phyloP scores from a whole-genome alignment of 2,797 vertebrate genomes.

The Ptychadena robeensis region DNA sequence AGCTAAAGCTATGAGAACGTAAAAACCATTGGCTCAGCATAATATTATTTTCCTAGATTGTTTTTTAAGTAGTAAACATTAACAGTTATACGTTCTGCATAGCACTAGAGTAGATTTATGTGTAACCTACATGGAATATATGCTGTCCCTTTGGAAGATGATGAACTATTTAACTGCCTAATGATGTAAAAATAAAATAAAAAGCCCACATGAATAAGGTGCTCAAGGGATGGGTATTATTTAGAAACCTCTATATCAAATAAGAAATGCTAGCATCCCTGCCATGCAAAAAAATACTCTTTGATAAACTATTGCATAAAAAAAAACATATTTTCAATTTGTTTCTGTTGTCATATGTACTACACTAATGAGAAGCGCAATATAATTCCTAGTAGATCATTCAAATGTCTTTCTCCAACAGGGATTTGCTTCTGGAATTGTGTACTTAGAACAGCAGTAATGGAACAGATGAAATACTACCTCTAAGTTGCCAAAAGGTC shows the following conservation, averaged over 20 bases:
- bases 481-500: slow-evolving; percentile 2
- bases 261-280: background rate
- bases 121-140: slow-evolving; percentile 6
- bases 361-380: slow-evolving; percentile 19
- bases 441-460: slow-evolving; percentile 3
- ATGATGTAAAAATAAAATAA: background rate
- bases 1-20: slow-evolving; percentile 19
- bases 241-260: slow-evolving; percentile 11
- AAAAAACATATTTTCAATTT: background rate
- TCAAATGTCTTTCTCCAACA: slow-evolving; percentile 1
- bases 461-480: background rate
- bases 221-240: slow-evolving; percentile 7
- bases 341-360: background rate
- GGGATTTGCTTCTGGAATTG: background rate
- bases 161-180: slow-evolving; percentile 4
- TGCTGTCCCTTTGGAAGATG: background rate
- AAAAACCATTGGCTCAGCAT: slow-evolving; percentile 37
- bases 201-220: background rate
- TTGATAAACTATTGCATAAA: slow-evolving; percentile 27
- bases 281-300: background rate
- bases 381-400: slow-evolving; percentile 27
- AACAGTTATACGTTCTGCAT: slow-evolving; percentile 30
- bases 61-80: slow-evolving; percentile 32
- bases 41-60: slow-evolving; percentile 36
- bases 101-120: slow-evolving; percentile 16